phyloP scores from a whole-genome alignment of 2,797 vertebrate genomes.

The Calcarius lapponicus region DNA sequence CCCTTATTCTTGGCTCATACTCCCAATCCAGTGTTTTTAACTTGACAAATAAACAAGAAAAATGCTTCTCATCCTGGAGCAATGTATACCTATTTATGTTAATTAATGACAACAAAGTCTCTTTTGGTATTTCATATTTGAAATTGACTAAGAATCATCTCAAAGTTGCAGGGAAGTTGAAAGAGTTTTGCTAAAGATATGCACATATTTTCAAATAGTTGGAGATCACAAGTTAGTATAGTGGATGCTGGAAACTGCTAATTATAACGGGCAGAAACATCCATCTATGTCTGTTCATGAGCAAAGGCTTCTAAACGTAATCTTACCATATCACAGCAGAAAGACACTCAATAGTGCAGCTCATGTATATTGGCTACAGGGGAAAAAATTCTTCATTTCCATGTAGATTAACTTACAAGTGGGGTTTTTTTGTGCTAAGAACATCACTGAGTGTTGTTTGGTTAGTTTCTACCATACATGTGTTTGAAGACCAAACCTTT shows the following conservation, averaged over 20 bases:
- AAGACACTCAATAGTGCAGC: neutral
- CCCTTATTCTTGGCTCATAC: neutral
- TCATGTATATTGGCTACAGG: neutral
- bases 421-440: neutral
- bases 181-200: conserved; percentile 19
- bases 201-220: neutral
- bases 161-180: neutral
- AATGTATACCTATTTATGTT: neutral
- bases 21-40: neutral
- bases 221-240: neutral
- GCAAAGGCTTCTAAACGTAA: neutral
- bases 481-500: neutral
- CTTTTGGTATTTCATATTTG: neutral
- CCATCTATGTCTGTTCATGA: neutral
- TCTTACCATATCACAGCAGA: neutral
- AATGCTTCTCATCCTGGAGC: neutral
- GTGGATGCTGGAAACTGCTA: neutral
- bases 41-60: conserved; percentile 27
- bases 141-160: neutral
- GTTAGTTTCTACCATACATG: accelerated
- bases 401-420: neutral
- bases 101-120: conserved; percentile 21
- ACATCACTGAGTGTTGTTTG: accelerated
- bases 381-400: neutral
- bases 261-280: neutral